These are phyloP conservation scores for Anhinga anhinga DNA, from an alignment of 2,113 vertebrate genomes.

Conservation along the genomic window DNA sequence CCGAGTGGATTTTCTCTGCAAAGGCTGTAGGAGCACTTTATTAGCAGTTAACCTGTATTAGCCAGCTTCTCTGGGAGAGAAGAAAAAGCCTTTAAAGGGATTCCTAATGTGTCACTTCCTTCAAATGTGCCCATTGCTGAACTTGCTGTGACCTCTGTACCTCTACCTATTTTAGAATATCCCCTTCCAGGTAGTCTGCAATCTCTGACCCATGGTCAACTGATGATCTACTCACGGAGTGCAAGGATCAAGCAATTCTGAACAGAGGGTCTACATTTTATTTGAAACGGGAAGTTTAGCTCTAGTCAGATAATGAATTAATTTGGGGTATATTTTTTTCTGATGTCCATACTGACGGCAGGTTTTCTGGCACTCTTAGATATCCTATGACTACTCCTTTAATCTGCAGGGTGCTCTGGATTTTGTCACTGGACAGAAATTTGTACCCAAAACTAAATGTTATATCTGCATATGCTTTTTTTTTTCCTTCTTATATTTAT, in stretches of 20 bases:
- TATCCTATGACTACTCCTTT: neutral
- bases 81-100: neutral
- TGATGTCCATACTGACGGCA: neutral
- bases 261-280: neutral
- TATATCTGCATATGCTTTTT: neutral
- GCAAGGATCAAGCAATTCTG: neutral
- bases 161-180: neutral
- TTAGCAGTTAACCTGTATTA: neutral
- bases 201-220: neutral
- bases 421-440: conserved; percentile 38
- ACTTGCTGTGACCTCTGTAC: neutral
- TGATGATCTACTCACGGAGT: neutral
- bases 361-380: conserved; percentile 17
- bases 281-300: neutral
- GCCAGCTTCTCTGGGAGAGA: neutral
- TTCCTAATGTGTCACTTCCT: neutral
- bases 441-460: conserved; percentile 22
- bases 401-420: conserved; percentile 12
- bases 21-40: neutral
- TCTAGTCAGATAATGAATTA: neutral
- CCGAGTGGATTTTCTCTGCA: neutral
- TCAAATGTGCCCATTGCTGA: neutral
- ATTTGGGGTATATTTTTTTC: neutral
- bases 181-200: neutral
- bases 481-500: neutral